Evolutionary conservation across 2,113 vertebrate species (phyloP).

Genomic region (Scomber scombrus): DNA sequence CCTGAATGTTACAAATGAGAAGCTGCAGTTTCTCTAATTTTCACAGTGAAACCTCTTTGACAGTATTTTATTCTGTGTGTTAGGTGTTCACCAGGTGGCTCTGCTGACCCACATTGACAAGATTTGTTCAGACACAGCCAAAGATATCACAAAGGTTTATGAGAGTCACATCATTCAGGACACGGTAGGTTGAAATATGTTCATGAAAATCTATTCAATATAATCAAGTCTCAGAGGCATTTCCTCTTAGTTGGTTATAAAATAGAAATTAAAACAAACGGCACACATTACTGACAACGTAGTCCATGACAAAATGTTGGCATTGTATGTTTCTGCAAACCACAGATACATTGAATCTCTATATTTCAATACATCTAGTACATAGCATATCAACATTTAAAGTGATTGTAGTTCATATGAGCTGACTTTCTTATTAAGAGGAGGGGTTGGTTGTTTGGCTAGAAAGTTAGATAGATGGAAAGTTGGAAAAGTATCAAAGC

Average conservation of each 20-base stretch:
- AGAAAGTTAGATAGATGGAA: too few species aligned
- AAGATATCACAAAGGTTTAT: constrained; percentile 73
- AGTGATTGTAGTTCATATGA: too few species aligned
- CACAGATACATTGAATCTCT: too few species aligned
- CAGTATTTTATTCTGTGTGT: background rate
- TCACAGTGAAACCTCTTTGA: background rate
- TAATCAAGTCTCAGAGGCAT: background rate
- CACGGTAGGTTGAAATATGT: constrained; percentile 52
- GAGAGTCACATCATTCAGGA: constrained; percentile 49
- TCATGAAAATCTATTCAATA: background rate
- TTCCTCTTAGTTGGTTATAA: background rate
- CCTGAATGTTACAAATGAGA: background rate
- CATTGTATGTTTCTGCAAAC: too few species aligned
- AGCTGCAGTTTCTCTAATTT: background rate
- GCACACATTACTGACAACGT: background rate
- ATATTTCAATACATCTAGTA: too few species aligned
- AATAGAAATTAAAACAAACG: background rate
- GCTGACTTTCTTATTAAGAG: too few species aligned
- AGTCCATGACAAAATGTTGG: background rate
- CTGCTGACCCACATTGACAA: constrained; percentile 82
- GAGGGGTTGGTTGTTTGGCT: too few species aligned
- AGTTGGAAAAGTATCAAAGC: too few species aligned
- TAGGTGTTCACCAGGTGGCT: constrained; percentile 83
- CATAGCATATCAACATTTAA: too few species aligned
- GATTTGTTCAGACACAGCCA: constrained; percentile 54